These are phyloP conservation scores for Apocrypta bakeri DNA, from an alignment of 1,140 invertebrate species.

Conservation along the genomic window DNA sequence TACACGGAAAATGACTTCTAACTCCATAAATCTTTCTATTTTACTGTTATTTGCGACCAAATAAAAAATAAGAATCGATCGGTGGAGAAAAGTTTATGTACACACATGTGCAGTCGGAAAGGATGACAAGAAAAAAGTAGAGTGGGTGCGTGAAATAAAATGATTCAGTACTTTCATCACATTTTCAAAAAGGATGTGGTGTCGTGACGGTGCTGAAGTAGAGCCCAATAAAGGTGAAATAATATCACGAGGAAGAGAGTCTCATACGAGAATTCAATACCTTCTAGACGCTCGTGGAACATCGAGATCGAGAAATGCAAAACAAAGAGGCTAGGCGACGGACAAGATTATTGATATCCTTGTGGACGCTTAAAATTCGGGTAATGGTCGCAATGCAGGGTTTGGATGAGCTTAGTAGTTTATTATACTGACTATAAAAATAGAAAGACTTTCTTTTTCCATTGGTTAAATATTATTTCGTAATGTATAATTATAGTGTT, in stretches of 20 bases:
- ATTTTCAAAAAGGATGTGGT: neutral
- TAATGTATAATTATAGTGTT: too few species aligned
- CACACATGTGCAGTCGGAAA: too few species aligned
- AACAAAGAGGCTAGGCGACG: neutral
- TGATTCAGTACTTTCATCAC: slow-evolving; percentile 29
- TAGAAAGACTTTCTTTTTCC: too few species aligned
- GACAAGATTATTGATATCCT: neutral
- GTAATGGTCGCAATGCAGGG: neutral
- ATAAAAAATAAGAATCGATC: neutral
- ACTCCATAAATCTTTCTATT: neutral
- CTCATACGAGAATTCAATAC: slow-evolving; percentile 7
- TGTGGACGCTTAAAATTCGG: neutral
- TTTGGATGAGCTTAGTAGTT: neutral
- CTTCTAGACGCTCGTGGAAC: neutral
- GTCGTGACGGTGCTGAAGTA: neutral
- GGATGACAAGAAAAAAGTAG: neutral
- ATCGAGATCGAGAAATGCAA: neutral
- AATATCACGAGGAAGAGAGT: slow-evolving; percentile 5
- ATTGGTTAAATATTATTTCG: too few species aligned
- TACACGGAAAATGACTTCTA: too few species aligned
- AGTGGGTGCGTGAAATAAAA: neutral
- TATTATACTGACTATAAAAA: neutral
- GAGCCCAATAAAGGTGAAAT: slow-evolving; percentile 39
- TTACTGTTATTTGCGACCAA: neutral
- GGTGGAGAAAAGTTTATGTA: neutral